phyloP scores from a whole-genome alignment of 2,888 invertebrate genomes.

The Idaea dimidiata region DNA sequence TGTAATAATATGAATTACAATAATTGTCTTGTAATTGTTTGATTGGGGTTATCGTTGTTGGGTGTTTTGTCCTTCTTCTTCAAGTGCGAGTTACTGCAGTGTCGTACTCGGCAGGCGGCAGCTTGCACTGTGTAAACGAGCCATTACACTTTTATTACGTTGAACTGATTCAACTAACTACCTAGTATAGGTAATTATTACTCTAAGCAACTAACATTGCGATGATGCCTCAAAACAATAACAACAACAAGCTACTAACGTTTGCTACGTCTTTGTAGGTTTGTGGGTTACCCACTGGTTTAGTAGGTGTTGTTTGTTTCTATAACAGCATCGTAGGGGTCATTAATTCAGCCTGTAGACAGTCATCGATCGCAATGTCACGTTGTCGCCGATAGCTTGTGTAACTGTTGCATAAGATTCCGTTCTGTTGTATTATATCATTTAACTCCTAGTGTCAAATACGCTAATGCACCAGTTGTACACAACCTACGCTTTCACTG shows the following conservation, averaged over 20 bases:
- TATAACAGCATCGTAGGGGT: conserved; percentile 7
- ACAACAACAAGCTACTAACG: conserved; percentile 4
- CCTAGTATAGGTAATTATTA: background rate
- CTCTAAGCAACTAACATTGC: background rate
- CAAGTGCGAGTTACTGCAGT: too few relatives aligned
- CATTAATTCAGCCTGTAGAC: conserved; percentile 21
- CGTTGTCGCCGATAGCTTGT: conserved; percentile 29
- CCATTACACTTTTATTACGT: too few relatives aligned
- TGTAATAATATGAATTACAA: too few relatives aligned
- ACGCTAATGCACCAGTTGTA: conserved; percentile 56
- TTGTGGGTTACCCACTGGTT: background rate
- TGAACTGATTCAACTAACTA: too few relatives aligned
- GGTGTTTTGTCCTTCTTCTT: too few relatives aligned
- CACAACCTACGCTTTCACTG: conserved; percentile 25
- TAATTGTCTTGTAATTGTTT: too few relatives aligned
- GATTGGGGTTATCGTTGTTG: too few relatives aligned
- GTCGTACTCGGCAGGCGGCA: too few relatives aligned
- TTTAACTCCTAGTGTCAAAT: conserved; percentile 56
- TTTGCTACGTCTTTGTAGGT: conserved; percentile 12
- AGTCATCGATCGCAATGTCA: conserved; percentile 26
- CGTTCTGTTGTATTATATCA: conserved; percentile 41
- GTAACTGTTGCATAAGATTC: conserved; percentile 46
- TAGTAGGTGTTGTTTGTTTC: background rate
- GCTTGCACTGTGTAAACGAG: too few relatives aligned
- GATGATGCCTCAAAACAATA: background rate